A percentile compares a stretch with the other conserved stretches of the same genome.
Conservation (phyloP, 1,140 invertebrate species). For the Periplaneta americana region DNA sequence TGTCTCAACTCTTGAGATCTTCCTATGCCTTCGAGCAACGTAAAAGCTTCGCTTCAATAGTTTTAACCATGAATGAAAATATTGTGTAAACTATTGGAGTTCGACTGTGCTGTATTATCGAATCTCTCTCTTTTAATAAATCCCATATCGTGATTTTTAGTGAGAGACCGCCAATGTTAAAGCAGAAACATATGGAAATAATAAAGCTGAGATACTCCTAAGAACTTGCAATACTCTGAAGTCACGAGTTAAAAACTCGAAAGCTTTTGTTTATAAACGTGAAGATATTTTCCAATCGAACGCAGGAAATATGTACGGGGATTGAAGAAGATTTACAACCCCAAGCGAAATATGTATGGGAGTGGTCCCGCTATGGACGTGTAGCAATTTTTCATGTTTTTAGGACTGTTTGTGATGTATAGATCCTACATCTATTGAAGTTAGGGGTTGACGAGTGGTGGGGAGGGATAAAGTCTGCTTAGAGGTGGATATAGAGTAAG, state of each 20-base stretch:
- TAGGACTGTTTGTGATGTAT: neutral
- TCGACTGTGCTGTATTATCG: too few relatives aligned
- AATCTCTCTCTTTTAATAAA: too few relatives aligned
- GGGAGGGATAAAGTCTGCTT: neutral
- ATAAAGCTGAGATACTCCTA: too few relatives aligned
- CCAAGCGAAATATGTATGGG: neutral
- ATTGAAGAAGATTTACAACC: neutral
- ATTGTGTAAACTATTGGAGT: too few relatives aligned
- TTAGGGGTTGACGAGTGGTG: neutral
- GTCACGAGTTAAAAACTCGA: neutral
- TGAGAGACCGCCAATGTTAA: too few relatives aligned
- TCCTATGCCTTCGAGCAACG: too few relatives aligned
- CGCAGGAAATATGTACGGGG: neutral
- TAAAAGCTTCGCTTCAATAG: too few relatives aligned
- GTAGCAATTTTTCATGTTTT: neutral
- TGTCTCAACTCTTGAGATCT: too few relatives aligned
- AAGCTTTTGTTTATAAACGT: neutral
- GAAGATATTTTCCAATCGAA: neutral
- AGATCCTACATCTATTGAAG: neutral
- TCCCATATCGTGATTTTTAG: too few relatives aligned
- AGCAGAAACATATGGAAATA: too few relatives aligned
- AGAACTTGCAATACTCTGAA: too few relatives aligned
- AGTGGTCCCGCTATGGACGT: neutral
- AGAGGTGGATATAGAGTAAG: neutral
- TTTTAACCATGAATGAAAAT: too few relatives aligned